Evolutionary conservation across 2,113 vertebrate genomes (phyloP).

Genomic region (Alexandromys fortis): DNA sequence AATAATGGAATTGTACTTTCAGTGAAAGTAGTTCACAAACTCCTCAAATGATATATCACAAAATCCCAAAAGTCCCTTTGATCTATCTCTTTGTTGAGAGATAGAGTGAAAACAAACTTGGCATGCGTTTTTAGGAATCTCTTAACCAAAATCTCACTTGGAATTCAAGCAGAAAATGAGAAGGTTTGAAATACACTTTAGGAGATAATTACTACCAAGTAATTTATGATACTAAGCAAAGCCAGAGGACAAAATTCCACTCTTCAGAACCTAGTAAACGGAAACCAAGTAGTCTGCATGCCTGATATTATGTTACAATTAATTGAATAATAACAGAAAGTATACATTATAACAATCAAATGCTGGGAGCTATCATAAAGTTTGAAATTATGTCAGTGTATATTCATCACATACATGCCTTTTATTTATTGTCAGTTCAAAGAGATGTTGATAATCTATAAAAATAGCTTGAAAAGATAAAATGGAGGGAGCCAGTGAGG

Average conservation of each 20-base stretch:
- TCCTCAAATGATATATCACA: slow-evolving; percentile 10
- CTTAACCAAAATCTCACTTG: slow-evolving; percentile 59
- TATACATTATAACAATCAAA: slow-evolving; percentile 83
- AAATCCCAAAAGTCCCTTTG: neutral
- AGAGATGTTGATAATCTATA: slow-evolving; percentile 68
- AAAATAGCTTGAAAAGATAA: neutral
- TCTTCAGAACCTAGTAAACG: slow-evolving; percentile 83
- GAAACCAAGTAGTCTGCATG: slow-evolving; percentile 80
- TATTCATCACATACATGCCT: slow-evolving; percentile 74
- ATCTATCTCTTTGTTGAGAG: neutral
- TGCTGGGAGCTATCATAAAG: slow-evolving; percentile 80
- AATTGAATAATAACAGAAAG: slow-evolving; percentile 80
- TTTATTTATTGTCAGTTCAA: slow-evolving; percentile 80
- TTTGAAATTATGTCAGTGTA: slow-evolving; percentile 72
- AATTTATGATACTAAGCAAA: slow-evolving; percentile 84
- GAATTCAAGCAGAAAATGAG: slow-evolving; percentile 81
- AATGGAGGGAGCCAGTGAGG: accelerated
- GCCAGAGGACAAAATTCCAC: slow-evolving; percentile 73
- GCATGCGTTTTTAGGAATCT: slow-evolving; percentile 44
- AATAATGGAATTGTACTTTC: slow-evolving; percentile 38
- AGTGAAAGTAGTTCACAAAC: neutral
- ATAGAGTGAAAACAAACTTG: slow-evolving; percentile 49
- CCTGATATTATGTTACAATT: slow-evolving; percentile 78
- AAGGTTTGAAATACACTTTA: slow-evolving; percentile 81
- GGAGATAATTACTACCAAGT: slow-evolving; percentile 84